Evolutionary conservation across 2,888 invertebrate species (phyloP), one percentile per base, ranked within the genome.

Genomic region (Limnephilus lunatus): DNA sequence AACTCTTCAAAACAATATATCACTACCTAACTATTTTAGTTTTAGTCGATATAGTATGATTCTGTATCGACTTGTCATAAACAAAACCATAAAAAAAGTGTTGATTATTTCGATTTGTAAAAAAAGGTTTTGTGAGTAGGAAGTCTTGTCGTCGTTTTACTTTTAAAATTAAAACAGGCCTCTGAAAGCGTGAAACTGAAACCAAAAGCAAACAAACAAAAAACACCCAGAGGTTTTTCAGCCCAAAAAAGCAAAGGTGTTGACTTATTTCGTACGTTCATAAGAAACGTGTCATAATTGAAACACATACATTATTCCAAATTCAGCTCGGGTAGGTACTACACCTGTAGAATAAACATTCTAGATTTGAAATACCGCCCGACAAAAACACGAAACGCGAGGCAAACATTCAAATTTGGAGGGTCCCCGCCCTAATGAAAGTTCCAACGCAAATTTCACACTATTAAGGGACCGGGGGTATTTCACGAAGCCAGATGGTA

Each of bases 391-490:
- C 68, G n/a, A 68, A 68, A 68, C 68, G 25, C 68, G 83, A 32
- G 35, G 44, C 86, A 86, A 86, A 86, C 86, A 88, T 88, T 88
- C 88, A 88, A 80, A 88, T 88, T 88, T 31, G 32, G 88, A 68
- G 31, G 25, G 15, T 2, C 19, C 80, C 88, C 32, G 25, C 80
- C 80, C 80, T 81, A 81, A 80, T 89, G 89, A 89, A 89, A 89
- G 89, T 89, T 89, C 81, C 89, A 82, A n/a, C 81, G 81, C 30
- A 80, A 93, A 89, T 93, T 93, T 92, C 53, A 91, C 90, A 91
- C 92, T 89, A 92, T 93, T 93, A 93, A 92, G 90, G 88, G 85
- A 91, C 83, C 48, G 90, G 89, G 90, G 92, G 91, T 91, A 90
- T 92, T 91, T 85, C 80, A 82, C 85, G 68, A 68, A 35, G 82